These are phyloP conservation scores for Grammomys dolichurus DNA, from an alignment of 2,113 vertebrate species.

Conservation along the genomic window DNA sequence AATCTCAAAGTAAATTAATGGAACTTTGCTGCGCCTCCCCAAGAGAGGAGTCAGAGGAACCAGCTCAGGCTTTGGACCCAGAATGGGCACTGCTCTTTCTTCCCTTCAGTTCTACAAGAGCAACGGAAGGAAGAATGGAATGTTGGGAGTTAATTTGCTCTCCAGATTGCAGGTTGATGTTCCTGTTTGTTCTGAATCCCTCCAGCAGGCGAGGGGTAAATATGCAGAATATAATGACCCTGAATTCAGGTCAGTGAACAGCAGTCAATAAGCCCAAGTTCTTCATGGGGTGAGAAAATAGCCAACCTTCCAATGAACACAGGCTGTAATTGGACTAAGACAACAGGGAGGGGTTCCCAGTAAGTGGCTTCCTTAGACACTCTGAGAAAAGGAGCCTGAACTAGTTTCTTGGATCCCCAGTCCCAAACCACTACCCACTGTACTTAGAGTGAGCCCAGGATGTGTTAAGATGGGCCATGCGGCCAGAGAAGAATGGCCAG, in stretches of 20 bases:
- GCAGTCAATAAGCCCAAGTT: not conserved
- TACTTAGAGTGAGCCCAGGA: not conserved
- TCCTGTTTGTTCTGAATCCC: not conserved
- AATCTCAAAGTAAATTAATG: not conserved
- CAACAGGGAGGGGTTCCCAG: not conserved
- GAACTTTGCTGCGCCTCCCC: not conserved
- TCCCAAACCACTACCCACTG: fast-evolving
- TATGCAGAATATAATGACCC: not conserved
- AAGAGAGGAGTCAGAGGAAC: not conserved
- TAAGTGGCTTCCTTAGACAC: not conserved
- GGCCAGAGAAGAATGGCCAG: not conserved
- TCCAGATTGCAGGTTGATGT: not conserved
- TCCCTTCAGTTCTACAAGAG: not conserved
- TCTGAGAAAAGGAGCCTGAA: not conserved
- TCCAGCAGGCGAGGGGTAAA: not conserved
- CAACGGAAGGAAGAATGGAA: not conserved
- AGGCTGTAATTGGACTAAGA: not conserved
- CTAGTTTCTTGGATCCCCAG: not conserved
- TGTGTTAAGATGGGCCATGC: not conserved
- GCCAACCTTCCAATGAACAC: not conserved
- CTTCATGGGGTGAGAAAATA: not conserved
- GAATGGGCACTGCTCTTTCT: not conserved
- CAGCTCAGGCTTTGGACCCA: not conserved
- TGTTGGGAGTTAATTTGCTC: not conserved
- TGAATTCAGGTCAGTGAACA: not conserved